A percentile compares a stretch with the other conserved stretches of the same genome.
These are phyloP conservation scores for Ictalurus punctatus DNA, from an alignment of 2,113 vertebrate genomes.

Conservation along the genomic window DNA sequence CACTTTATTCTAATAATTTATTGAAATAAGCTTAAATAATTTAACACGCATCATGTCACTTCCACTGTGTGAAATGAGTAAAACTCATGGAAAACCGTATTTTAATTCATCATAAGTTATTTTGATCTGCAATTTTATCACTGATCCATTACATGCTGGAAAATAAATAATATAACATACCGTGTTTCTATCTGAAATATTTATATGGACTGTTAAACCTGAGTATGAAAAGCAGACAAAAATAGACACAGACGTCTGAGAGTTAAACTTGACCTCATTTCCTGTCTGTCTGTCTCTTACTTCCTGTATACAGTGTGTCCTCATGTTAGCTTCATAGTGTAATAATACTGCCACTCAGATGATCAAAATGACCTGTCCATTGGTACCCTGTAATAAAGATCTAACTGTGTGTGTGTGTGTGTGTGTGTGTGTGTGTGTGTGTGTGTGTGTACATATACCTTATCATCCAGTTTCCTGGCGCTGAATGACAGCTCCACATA, in stretches of 20 bases:
- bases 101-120: neutral
- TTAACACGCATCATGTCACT: too few species aligned
- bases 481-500: constrained; percentile 96
- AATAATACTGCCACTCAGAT: neutral
- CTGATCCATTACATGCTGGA: neutral
- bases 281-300: neutral
- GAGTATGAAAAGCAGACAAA: neutral
- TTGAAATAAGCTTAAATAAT: neutral
- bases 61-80: too few species aligned
- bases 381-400: neutral
- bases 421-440: constrained; percentile 1
- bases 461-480: constrained; percentile 96
- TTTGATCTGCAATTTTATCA: neutral
- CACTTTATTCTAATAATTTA: neutral
- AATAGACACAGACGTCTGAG: neutral
- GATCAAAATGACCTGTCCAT: neutral
- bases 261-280: neutral
- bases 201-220: neutral
- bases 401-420: neutral
- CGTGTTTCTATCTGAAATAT: neutral
- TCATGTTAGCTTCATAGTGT: neutral
- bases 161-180: neutral
- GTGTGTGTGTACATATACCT: constrained; percentile 74
- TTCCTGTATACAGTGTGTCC: neutral
- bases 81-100: neutral